A percentile compares a stretch with the other conserved stretches of the same genome.
These are phyloP conservation scores for Salminus brasiliensis DNA, from an alignment of 2,113 vertebrate species.

Conservation along the genomic window DNA sequence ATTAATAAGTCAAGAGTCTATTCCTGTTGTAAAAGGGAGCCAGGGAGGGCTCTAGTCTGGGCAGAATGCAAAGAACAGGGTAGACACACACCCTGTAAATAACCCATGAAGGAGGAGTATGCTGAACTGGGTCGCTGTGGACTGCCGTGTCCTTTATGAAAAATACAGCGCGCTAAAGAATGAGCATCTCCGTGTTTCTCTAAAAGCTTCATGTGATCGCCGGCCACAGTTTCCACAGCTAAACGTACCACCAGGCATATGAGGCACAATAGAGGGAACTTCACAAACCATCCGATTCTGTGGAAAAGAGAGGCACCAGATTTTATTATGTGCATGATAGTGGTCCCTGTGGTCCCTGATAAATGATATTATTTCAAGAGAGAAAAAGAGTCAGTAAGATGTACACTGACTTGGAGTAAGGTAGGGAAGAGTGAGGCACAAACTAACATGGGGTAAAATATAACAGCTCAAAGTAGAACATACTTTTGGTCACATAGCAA, in stretches of 20 bases:
- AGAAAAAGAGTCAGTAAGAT: background rate
- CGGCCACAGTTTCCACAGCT: conserved; percentile 2
- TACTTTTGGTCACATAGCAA: too few species aligned
- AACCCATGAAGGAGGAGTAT: conserved; percentile 61
- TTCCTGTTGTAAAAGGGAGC: conserved; percentile 38
- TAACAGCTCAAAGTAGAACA: too few species aligned
- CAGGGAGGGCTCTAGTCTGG: conserved; percentile 11
- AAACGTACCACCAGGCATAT: background rate
- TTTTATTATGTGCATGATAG: background rate
- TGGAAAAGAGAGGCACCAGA: background rate
- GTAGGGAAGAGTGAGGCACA: too few species aligned
- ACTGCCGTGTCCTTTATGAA: conserved; percentile 64
- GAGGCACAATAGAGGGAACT: background rate
- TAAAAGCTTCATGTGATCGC: background rate
- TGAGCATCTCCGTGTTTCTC: background rate
- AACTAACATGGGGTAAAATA: too few species aligned
- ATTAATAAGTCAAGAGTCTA: conserved; percentile 54
- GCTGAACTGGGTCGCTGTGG: conserved; percentile 61
- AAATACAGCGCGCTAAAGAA: conserved; percentile 62
- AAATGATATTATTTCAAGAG: background rate
- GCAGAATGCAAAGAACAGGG: conserved; percentile 13
- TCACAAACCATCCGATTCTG: background rate
- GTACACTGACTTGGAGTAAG: background rate
- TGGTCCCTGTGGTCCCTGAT: background rate
- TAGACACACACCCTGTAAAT: conserved; percentile 57